Percentiles rank a stretch among this genome's conserved stretches.
These are phyloP conservation scores for Elaphurus davidianus DNA, from an alignment of 2,113 vertebrate genomes.

Conservation along the genomic window DNA sequence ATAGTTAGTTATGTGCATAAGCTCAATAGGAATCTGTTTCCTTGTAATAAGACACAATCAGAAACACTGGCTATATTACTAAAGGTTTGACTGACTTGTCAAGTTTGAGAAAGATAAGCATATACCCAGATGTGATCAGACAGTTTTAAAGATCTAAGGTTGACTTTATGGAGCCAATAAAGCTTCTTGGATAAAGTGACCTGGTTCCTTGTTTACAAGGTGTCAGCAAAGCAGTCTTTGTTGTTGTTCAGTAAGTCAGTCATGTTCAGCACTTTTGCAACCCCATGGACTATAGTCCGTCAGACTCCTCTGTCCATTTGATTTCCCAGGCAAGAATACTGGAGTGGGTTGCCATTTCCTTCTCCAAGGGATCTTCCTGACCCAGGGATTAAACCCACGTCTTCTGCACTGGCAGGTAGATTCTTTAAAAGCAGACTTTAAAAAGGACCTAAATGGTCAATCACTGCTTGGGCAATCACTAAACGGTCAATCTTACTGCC, in stretches of 20 bases:
- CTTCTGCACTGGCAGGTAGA: not conserved
- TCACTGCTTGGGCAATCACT: not conserved
- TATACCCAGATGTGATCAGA: not conserved
- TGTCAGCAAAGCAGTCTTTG: not conserved
- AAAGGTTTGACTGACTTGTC: not conserved
- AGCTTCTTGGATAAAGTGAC: not conserved
- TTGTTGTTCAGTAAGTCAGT: not conserved
- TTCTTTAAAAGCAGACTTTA: not conserved
- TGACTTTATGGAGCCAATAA: not conserved
- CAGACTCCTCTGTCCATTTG: not conserved
- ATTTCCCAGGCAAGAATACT: not conserved
- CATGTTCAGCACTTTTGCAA: not conserved
- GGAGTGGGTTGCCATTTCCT: not conserved
- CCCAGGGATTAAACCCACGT: not conserved
- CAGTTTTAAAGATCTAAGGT: not conserved
- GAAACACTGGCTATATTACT: not conserved
- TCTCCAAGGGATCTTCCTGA: not conserved
- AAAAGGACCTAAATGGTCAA: not conserved
- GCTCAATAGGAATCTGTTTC: not conserved
- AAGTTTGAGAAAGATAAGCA: not conserved
- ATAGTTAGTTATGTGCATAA: not conserved
- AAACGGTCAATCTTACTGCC: not conserved
- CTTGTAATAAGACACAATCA: not conserved
- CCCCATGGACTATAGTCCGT: not conserved
- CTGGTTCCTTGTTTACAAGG: not conserved